A percentile compares a stretch with the other conserved stretches of the same genome.
Conservation (phyloP, 2,888 invertebrate species). For the Macaria liturata region DNA sequence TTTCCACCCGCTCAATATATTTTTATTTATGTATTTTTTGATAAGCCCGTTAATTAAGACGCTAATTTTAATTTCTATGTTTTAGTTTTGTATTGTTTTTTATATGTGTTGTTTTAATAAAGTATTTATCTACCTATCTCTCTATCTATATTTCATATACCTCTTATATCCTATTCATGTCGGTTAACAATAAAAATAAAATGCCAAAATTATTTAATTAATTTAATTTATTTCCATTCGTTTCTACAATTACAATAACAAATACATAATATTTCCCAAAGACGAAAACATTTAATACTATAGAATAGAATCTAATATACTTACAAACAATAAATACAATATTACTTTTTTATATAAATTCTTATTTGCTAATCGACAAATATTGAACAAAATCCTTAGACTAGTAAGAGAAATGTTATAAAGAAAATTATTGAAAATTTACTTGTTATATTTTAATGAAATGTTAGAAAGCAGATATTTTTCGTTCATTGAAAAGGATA, state of each 20-base stretch:
- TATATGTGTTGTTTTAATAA: no score
- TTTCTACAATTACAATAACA: conserved; percentile 61
- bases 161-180: no score
- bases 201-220: conserved; percentile 21
- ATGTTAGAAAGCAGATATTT: conserved; percentile 47
- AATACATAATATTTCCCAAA: conserved; percentile 58
- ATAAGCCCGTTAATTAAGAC: no score
- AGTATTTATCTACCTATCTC: no score
- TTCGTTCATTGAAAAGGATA: conserved; percentile 53
- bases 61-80: no score
- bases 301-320: conserved; percentile 50
- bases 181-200: conserved; percentile 8
- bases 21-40: no score
- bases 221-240: conserved; percentile 62
- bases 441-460: conserved; percentile 9
- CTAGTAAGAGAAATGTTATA: conserved; percentile 62
- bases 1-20: no score
- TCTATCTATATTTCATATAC: no score
- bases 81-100: no score
- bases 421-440: conserved; percentile 7
- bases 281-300: conserved; percentile 60
- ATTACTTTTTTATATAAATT: conserved; percentile 48
- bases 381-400: conserved; percentile 62
- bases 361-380: conserved; percentile 52
- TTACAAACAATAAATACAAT: conserved; percentile 65